phyloP scores from a whole-genome alignment of 2,888 invertebrate genomes.

The Zygogramma bicolorata region DNA sequence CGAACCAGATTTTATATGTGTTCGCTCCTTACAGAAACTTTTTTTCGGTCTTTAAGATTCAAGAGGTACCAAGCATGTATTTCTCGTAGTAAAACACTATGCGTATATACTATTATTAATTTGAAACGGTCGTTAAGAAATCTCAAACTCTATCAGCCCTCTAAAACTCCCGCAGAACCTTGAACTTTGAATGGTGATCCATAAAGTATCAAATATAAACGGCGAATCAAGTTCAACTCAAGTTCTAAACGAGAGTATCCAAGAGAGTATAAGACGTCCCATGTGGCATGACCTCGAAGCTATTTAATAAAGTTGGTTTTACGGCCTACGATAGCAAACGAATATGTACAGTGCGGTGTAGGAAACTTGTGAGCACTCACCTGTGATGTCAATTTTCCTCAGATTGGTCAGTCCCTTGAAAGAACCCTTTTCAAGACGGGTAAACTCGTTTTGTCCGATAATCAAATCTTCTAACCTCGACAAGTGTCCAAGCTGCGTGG shows the following conservation, averaged over 20 bases:
- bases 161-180: neutral
- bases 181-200: neutral
- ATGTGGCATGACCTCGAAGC: neutral
- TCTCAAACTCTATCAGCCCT: neutral
- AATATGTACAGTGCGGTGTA: neutral
- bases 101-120: neutral
- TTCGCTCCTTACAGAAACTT: too few species aligned
- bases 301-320: neutral
- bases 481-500: conserved; percentile 78
- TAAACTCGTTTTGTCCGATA: conserved; percentile 87
- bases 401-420: conserved; percentile 85
- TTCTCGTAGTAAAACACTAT: neutral
- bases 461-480: conserved; percentile 83
- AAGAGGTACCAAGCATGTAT: neutral
- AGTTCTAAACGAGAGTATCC: neutral
- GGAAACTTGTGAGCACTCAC: conserved; percentile 22
- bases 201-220: neutral
- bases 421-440: conserved; percentile 76
- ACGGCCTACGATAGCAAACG: neutral
- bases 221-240: neutral
- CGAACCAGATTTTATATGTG: too few species aligned
- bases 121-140: neutral
- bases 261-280: neutral
- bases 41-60: too few species aligned
- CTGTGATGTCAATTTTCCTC: conserved; percentile 79